Base-by-base conservation (phyloP, 2,888 invertebrate species). In the Idaea aversata region DNA sequence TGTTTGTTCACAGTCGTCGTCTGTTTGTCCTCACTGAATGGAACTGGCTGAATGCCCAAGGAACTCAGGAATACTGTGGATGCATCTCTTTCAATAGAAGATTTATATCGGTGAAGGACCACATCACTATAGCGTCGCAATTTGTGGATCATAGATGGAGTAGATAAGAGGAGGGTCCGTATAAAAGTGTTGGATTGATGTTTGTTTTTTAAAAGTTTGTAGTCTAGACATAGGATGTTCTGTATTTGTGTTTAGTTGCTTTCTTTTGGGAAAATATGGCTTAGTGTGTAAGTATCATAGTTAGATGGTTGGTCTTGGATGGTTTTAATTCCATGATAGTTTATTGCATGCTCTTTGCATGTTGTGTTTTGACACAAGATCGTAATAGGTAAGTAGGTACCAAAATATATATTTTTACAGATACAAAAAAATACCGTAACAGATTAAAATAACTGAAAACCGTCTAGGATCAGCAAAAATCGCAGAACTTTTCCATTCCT, bases 1-100 rank as follows among this genome's bases (percentile, higher is more conserved):
- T 90, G 91, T 91, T 90, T 91, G 85, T 78, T 70, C 67, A 75
- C 75, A 64, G 73, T 74, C 81, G 87, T 84, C 88, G 88, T 82
- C 77, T 91, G 88, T 91, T 89, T 92, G 89, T 88, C 84, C 81
- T 77, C 79, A 78, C 81, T 90, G 90, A 91, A 91, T 85, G 82
- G 88, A 83, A 78, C 77, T 77, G 73, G 77, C 80, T 81, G 87
- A 91, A 91, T 88, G 85, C 82, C 74, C 47, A 4, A 47, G 47
- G 47, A 47, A 47, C 47, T 36, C 36, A 13, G 47, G 47, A 47
- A 47, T 10, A 47, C 47, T 76, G 78, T 81, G 84, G 78, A 80
- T 74, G 77, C 78, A 72, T 72, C 77, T 85, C 84, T 85, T 85
- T 87, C 86, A 86, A 87, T 87, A 86, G 88, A 78, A 90, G 91